phyloP scores from a whole-genome alignment of 2,797 vertebrate species.

The Pagetopsis macropterus region DNA sequence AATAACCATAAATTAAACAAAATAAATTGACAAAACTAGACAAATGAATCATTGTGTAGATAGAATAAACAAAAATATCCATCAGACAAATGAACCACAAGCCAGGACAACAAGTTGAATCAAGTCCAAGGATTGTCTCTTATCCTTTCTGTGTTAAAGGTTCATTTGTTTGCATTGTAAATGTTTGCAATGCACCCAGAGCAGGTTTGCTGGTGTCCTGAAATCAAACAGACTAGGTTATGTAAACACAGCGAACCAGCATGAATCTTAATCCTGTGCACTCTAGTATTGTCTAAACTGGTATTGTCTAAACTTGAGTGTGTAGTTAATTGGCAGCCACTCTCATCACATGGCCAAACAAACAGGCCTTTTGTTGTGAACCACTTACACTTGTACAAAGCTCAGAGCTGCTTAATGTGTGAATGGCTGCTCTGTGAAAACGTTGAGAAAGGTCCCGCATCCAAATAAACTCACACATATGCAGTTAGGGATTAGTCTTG shows the following conservation, averaged over 20 bases:
- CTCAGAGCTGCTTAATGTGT: constrained; percentile 42
- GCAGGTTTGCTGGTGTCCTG: neutral
- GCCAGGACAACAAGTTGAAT: neutral
- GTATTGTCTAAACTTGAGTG: constrained; percentile 18
- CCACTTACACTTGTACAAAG: constrained; percentile 14
- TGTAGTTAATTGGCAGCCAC: constrained; percentile 41
- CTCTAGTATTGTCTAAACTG: neutral
- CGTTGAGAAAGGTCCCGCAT: constrained; percentile 32
- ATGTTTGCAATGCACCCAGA: neutral
- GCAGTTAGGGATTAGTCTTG: neutral
- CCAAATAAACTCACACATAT: neutral
- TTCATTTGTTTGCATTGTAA: neutral
- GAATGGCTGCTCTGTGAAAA: constrained; percentile 58
- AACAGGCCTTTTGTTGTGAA: constrained; percentile 49
- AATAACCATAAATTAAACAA: neutral
- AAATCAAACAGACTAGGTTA: neutral
- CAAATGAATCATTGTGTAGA: neutral
- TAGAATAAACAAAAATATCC: neutral
- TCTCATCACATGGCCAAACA: constrained; percentile 43
- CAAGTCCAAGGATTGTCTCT: neutral
- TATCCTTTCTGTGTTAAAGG: neutral
- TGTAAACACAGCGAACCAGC: neutral
- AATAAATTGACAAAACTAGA: neutral
- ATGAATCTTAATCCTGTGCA: neutral
- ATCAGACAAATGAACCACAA: neutral